These are phyloP conservation scores for Epizoanthus stellaris DNA, from an alignment of 92 coral and sea anemone genomes.

Conservation along the genomic window DNA sequence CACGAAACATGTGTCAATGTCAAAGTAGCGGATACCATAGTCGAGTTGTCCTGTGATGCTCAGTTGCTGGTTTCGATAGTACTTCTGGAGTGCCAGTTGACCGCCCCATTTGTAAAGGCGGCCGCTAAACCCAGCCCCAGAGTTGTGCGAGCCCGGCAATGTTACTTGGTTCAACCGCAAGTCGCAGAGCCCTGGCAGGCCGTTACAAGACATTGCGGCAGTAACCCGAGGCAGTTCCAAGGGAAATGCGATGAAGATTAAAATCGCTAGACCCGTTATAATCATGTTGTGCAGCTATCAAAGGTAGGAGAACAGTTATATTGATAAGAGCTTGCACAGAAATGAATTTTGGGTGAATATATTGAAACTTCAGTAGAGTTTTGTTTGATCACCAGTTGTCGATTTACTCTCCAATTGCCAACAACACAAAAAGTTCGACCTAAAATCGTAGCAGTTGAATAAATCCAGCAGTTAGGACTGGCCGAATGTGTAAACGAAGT, in stretches of 20 bases:
- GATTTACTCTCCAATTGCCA: no score
- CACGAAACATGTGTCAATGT: conserved; percentile 70
- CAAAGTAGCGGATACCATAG: conserved; percentile 68
- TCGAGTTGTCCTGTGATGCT: conserved; percentile 61
- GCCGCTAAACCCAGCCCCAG: conserved; percentile 74
- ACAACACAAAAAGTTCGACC: background rate
- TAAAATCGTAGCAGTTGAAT: background rate
- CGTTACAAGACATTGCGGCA: conserved; percentile 54
- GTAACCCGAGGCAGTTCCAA: background rate
- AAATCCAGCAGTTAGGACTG: no score
- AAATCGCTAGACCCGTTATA: background rate
- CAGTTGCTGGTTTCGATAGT: conserved; percentile 63
- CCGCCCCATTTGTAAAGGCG: conserved; percentile 47
- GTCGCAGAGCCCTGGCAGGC: conserved; percentile 59
- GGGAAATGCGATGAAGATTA: background rate
- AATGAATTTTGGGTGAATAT: background rate
- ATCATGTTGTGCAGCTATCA: background rate
- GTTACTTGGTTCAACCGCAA: conserved; percentile 57
- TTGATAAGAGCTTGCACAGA: background rate
- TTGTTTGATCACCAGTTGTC: background rate
- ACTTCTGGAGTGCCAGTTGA: conserved; percentile 39
- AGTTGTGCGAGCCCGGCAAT: conserved; percentile 72
- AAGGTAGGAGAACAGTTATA: background rate
- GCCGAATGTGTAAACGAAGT: no score
- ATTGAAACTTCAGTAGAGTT: background rate